Evolutionary conservation across 2,113 vertebrate genomes (phyloP), one percentile per base, ranked within the genome.

Genomic region (Syngnathus floridae): DNA sequence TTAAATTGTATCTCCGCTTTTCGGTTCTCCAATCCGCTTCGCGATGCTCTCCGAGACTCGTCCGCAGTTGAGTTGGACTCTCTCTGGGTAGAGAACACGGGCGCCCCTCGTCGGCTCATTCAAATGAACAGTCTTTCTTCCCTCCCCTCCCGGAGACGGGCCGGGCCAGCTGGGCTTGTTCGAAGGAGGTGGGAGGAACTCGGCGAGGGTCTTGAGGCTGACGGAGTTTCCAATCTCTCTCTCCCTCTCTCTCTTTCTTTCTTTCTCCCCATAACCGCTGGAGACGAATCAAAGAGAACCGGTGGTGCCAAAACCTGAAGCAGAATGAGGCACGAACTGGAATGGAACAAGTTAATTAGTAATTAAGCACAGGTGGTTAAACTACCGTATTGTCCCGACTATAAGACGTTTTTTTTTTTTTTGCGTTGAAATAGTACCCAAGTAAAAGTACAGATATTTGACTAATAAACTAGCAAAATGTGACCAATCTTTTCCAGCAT

Each of bases 251-350:
- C 26, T 31, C 26, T 31, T 0, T 31, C 26, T 31, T 31, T 31
- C 26, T 31, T 31, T 31, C 14, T 83, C 86, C 80, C 82, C 80
- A 52, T 75, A 76, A 19, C 83, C 76, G 71, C 72, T 77, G 64
- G 73, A 75, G 71, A 77, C 79, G 77, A 69, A 61, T 59, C 58
- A 56, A 78, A 69, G 26, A 35, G 2, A 56, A 52, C 73, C 80
- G 88, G 43, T 69, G 38, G 73, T 40, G 75, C 75, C 84, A 90
- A 90, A 90, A 89, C 87, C 76, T 86, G 87, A 89, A 86, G 85
- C 84, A 90, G 90, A 91, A 70, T 84, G 37, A 31, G 45, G 62
- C 73, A 46, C 71, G 41, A 40, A 84, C 84, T 86, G 87, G 88
- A 92, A 84, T 82, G 87, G 90, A 86, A 91, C 72, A 75, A 75